Evolutionary conservation across 2,888 invertebrate genomes (phyloP).

Genomic region (Hirtodrosophila cameraria): DNA sequence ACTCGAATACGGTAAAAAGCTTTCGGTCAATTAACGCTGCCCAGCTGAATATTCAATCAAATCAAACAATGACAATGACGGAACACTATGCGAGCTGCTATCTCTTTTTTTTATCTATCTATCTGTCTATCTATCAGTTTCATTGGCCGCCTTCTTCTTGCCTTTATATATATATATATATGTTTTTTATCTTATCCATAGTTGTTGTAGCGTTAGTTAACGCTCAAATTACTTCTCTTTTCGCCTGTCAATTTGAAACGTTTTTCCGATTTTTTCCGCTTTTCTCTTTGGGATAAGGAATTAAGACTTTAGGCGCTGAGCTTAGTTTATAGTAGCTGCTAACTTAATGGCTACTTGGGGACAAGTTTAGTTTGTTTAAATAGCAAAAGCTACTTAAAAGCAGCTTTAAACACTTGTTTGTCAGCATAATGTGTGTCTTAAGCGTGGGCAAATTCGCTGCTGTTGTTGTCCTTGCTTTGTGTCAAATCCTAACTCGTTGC

Average conservation of each 20-base stretch:
- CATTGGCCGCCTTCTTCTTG: conserved; percentile 31
- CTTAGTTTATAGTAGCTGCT: conserved; percentile 7
- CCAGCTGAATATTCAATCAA: conserved; percentile 50
- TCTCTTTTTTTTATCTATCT: too few relatives aligned
- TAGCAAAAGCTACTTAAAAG: conserved; percentile 16
- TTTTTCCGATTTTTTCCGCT: too few relatives aligned
- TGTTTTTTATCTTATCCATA: conserved; percentile 34
- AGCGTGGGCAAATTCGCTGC: conserved; percentile 29
- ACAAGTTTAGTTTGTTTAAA: conserved; percentile 10
- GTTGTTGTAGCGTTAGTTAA: conserved; percentile 25
- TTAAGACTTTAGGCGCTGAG: conserved; percentile 7
- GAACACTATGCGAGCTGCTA: conserved; percentile 22
- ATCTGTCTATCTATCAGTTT: too few relatives aligned
- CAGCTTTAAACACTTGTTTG: conserved; percentile 50
- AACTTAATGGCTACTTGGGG: conserved; percentile 12
- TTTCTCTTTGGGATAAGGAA: conserved; percentile 20
- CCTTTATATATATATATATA: neutral
- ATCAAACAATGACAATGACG: conserved; percentile 41
- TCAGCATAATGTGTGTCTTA: neutral
- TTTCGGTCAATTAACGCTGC: conserved; percentile 44
- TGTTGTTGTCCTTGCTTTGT: conserved; percentile 45
- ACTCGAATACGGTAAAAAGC: conserved; percentile 21
- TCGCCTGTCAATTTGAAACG: conserved; percentile 21
- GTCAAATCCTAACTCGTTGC: conserved; percentile 37
- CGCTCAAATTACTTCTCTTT: conserved; percentile 24